Conservation (phyloP, 2,888 invertebrate species). For the Dryobotodes eremita region DNA sequence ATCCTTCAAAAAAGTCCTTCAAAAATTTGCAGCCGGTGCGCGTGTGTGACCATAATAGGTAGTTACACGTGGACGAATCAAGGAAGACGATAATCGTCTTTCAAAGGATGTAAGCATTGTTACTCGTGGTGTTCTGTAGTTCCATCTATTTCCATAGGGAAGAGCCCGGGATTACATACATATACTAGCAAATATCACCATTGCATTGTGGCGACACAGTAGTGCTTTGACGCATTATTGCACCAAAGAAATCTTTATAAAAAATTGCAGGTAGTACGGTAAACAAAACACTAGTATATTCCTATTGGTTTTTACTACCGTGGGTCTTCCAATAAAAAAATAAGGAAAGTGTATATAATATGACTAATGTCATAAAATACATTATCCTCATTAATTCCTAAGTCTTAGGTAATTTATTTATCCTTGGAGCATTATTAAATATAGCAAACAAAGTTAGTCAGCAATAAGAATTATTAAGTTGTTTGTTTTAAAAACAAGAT, state of each 20-base stretch:
- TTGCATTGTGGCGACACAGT: background rate
- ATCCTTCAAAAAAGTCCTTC: background rate
- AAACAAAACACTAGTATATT: background rate
- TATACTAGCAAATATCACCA: background rate
- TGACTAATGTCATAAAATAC: background rate
- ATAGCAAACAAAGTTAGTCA: background rate
- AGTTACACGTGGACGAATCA: background rate
- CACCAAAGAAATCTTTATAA: background rate
- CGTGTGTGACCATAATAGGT: background rate
- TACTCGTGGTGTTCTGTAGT: background rate
- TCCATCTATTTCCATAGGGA: background rate
- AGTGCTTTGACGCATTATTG: background rate
- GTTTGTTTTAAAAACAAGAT: background rate
- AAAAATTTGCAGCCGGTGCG: background rate
- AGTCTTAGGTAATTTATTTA: conserved; percentile 8
- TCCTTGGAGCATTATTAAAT: background rate
- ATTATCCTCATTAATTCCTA: conserved; percentile 4
- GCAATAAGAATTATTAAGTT: background rate
- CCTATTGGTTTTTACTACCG: background rate
- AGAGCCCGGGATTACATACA: background rate
- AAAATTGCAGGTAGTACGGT: background rate
- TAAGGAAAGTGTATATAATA: background rate
- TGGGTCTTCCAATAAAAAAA: background rate
- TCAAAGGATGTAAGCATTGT: background rate
- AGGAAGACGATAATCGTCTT: background rate